Percentiles rank a stretch among this genome's conserved stretches.
Evolutionary conservation across 2,797 vertebrate genomes (phyloP).

Genomic region (Manis crassicaudata): DNA sequence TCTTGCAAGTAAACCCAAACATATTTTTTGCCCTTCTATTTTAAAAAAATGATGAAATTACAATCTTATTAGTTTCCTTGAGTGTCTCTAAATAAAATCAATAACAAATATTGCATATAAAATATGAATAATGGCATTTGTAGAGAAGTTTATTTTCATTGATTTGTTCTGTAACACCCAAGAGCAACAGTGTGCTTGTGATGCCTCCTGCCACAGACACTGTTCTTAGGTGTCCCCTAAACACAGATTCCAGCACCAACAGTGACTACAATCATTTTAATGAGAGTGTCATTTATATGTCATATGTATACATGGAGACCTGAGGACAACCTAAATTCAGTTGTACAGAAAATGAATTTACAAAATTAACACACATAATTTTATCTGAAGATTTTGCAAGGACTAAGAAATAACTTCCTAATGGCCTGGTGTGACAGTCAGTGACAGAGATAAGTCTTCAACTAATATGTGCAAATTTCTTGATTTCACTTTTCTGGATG

Average conservation of each 20-base stretch:
- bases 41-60: neutral
- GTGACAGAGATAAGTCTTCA: neutral
- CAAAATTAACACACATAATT: constrained; percentile 1
- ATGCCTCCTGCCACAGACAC: neutral
- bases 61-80: neutral
- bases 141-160: neutral
- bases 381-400: neutral
- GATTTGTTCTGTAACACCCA: neutral
- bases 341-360: neutral
- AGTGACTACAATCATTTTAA: neutral
- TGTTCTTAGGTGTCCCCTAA: neutral
- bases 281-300: neutral
- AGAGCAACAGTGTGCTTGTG: neutral
- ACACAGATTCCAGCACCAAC: neutral
- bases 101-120: neutral
- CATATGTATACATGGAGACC: neutral
- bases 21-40: neutral
- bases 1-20: neutral
- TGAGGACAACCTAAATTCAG: neutral
- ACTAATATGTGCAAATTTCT: neutral
- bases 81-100: neutral
- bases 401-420: neutral
- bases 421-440: neutral
- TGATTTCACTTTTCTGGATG: neutral
- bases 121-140: neutral